A percentile compares a stretch with the other conserved stretches of the same genome.
phyloP scores from a whole-genome alignment of 2,797 vertebrate species.

The Diplodus sargus region DNA sequence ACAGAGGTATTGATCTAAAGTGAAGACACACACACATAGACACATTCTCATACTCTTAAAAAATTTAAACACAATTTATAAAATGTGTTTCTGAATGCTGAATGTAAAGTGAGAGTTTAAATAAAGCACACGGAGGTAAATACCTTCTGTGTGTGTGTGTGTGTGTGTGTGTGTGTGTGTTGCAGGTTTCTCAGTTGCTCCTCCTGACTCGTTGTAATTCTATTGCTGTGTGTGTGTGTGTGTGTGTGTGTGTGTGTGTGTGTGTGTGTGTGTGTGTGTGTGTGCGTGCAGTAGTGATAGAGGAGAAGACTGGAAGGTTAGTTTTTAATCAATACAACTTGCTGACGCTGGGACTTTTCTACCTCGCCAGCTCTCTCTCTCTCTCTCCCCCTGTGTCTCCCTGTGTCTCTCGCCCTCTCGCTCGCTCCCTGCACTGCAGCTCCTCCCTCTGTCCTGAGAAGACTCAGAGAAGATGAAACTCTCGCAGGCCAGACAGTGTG shows the following conservation, averaged over 20 bases:
- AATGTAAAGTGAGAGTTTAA: constrained; percentile 50
- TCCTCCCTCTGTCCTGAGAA: constrained; percentile 88
- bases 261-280: constrained; percentile 67
- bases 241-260: constrained; percentile 46
- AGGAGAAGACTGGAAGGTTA: constrained; percentile 97
- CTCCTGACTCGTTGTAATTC: constrained; percentile 96
- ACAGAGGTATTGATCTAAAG: constrained; percentile 15
- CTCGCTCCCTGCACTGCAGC: constrained; percentile 86
- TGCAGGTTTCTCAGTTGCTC: constrained; percentile 87
- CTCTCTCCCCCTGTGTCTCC: constrained; percentile 43
- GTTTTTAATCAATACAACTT: constrained; percentile 99
- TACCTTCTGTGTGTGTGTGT: constrained; percentile 21
- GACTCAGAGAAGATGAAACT: constrained; percentile 88
- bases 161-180: constrained; percentile 54
- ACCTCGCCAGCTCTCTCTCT: constrained; percentile 65
- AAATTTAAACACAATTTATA: constrained; percentile 64
- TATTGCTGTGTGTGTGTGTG: constrained; percentile 86
- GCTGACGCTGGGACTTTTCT: constrained; percentile 95
- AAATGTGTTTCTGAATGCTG: constrained; percentile 41
- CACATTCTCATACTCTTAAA: constrained; percentile 21
- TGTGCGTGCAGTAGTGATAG: constrained; percentile 76
- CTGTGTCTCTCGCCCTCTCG: constrained; percentile 60
- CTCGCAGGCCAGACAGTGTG: constrained; percentile 84
- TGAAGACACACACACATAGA: constrained; percentile 15
- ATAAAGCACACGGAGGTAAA: constrained; percentile 35